Base-by-base conservation (phyloP, 1,140 invertebrate genomes). In the Drosophila nebulosa region DNA sequence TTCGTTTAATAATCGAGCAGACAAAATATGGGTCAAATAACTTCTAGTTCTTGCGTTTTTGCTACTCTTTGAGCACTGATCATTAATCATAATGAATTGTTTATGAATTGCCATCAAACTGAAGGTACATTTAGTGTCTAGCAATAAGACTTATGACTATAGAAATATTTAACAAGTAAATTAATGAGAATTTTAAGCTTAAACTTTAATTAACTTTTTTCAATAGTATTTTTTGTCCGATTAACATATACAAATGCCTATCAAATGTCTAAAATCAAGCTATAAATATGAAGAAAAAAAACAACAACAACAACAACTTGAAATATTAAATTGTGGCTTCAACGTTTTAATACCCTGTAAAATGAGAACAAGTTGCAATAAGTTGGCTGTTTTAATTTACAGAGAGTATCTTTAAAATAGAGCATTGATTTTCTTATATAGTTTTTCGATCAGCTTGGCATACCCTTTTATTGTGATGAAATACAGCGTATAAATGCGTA, bases 201-300 rank as follows among this genome's bases (percentile, higher is more conserved):
- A 69, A 71, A 86, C 56, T 81, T 86, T 85, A 85, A 85, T 85
- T 86, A 85, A 85, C 81, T 85, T 74, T 79, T 79, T 67, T 66
- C 78, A 86, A 46, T 74, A 78, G 78, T 78, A 66, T 81, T 83
- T 75, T 65, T 64, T 64, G 55, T 30, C 65, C 74, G 80, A 86
- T 85, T 85, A 85, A 86, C 80, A 85, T 85, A 85, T 85, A 85
- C 84, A 74, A 67, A 62, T 80, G 80, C 74, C 80, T 85, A 85
- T 85, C 80, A 78, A 74, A 79, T 81, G 80, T 85, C 80, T 85
- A 83, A 73, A 71, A 85, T 85, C 80, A 64, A 71, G 84, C 80
- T 85, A 79, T 85, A 74, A 85, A 84, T 85, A 79, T 84, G 76
- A 75, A 80, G 74, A 84, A 66, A 58, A 64, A 18, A 42, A 42